Base-by-base conservation (phyloP, 2,888 invertebrate genomes). In the Clunio marinus region DNA sequence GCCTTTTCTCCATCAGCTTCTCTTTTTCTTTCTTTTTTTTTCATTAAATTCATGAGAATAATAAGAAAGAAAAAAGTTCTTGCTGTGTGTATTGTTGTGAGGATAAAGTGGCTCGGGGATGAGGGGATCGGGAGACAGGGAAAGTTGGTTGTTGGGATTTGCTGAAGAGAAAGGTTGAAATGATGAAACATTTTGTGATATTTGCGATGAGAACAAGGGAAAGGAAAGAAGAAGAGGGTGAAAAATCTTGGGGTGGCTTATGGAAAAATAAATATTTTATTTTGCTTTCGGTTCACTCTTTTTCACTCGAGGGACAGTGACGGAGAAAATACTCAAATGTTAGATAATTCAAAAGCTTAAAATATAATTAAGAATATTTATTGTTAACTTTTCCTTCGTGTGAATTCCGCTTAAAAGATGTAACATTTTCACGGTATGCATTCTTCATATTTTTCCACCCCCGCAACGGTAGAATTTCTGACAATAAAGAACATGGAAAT, bases 211-310 rank as follows among this genome's bases (percentile, higher is more conserved):
- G 37, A 10, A 13, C n/a, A 7, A 15, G 20, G 22, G 22, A 17
- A 25, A 35, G 41, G n/a, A 25, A 13, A n/a, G 27, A 57, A 25
- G 57, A 57, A n/a, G 60, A 15, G 32, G 20, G 35, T 2, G 20
- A 28, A n/a, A n/a, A 62, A 15, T 24, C 32, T 28, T 17, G 24
- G 62, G 62, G 37, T 62, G 62, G 62, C 28, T 62, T 62, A 62
- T 62, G 62, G 62, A 62, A 62, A 24, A 62, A 62, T 62, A 62
- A 62, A 62, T 62, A 62, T 62, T 62, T 62, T 62, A 62, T 62
- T 62, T 28, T 22, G 37, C 35, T 62, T 62, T 35, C 35, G 3
- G 22, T 41, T 10, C 51, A 7, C 51, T 17, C 51, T 51, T 51
- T 13, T 22, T 8, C 51, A 22, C 4, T 51, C 24, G 4, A 8